A percentile compares a stretch with the other conserved stretches of the same genome.
phyloP scores from a whole-genome alignment of 1,140 invertebrate species.

The Procambarus clarkii region DNA sequence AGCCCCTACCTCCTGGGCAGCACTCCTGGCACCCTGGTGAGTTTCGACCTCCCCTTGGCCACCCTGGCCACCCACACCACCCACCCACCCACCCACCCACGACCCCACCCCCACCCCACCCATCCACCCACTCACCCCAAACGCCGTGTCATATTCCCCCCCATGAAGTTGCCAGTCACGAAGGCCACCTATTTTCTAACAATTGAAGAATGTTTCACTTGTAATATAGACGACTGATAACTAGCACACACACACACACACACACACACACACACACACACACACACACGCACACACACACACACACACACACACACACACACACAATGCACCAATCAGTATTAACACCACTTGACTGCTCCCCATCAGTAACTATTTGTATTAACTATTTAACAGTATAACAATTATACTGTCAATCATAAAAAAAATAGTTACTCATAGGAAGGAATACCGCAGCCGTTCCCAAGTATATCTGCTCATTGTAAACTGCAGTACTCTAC shows the following conservation, averaged over 20 bases:
- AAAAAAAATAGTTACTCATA: too few relatives aligned
- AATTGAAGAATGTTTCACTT: not conserved
- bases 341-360: too few relatives aligned
- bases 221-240: not conserved
- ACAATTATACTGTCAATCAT: too few relatives aligned
- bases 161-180: not conserved
- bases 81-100: not conserved
- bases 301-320: not conserved
- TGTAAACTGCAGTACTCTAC: not conserved
- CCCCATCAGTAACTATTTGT: too few relatives aligned
- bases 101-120: not conserved
- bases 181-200: not conserved
- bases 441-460: too few relatives aligned
- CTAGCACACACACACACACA: not conserved
- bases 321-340: not conserved
- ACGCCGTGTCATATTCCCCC: not conserved
- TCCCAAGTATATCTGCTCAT: too few relatives aligned
- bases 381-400: too few relatives aligned
- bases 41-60: conserved; percentile 39
- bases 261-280: not conserved
- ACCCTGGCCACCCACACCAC: not conserved
- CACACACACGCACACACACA: not conserved
- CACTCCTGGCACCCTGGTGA: conserved; percentile 72
- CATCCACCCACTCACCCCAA: not conserved
- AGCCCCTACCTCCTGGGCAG: conserved; percentile 72